Evolutionary conservation across 2,888 invertebrate species (phyloP), one percentile per base, ranked within the genome.

Genomic region (Anarsia innoxiella): DNA sequence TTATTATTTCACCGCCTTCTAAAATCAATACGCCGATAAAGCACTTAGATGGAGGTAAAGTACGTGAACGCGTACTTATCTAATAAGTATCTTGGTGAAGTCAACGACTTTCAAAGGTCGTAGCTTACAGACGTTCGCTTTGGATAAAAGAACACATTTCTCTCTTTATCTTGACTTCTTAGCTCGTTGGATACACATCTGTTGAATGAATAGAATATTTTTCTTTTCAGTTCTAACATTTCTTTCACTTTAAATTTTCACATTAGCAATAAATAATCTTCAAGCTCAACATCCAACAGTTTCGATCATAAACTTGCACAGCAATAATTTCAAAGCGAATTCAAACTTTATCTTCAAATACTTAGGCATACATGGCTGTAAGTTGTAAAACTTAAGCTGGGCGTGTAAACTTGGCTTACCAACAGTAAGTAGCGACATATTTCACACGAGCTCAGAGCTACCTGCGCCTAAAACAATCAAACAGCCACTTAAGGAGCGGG

Each of bases 401-500:
- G 49, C 45, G 53, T 50, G 71, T 74, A 72, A 75, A 77, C 73
- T 77, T 72, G 66, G 74, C 75, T 79, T 70, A 74, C 57, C 53
- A 66, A 71, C 72, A 67, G 54, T 68, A 78, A 77, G 77, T 79
- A 75, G 66, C 64, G 68, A 74, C 78, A 82, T 82, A 83, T 80
- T 78, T 83, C 80, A 83, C 66, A 56, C 53, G 53, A 68, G 75
- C 77, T 76, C 64, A 69, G 56, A 45, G 48, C 63, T 76, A 77
- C 76, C 79, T 77, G 76, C 62, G 77, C 78, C 79, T 82, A 78
- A 79, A 79, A 79, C 80, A 82, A 80, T 80, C 77, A 80, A 76
- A 77, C 69, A 72, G 44, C 68, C 70, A 72, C 75, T 74, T 62
- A 59, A 60, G 61, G 63, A 59, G 53, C 51, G 46, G 45, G 53